These are phyloP conservation scores for Alsophila aescularia DNA, from an alignment of 2,888 invertebrate genomes.

Conservation along the genomic window DNA sequence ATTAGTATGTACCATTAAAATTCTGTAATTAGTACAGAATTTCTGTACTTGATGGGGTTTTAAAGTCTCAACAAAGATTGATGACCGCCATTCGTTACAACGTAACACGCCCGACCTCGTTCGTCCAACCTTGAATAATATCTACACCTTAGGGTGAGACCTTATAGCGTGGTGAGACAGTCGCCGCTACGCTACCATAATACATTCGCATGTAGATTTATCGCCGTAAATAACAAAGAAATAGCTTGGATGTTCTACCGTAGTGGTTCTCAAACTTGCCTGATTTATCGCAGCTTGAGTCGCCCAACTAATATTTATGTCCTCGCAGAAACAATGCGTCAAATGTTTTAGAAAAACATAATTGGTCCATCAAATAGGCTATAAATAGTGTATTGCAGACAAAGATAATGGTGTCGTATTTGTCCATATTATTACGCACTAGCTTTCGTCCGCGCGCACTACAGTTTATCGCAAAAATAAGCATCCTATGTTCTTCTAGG, in stretches of 20 bases:
- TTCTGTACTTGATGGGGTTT: constrained; percentile 15
- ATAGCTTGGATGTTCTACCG: neutral
- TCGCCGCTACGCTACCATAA: constrained; percentile 9
- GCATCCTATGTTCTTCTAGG: too few species aligned
- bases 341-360: too few species aligned
- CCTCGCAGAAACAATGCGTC: too few species aligned
- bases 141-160: constrained; percentile 32
- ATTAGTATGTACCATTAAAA: too few species aligned
- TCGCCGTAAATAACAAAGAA: constrained; percentile 1
- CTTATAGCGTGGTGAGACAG: constrained; percentile 15
- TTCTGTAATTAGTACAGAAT: too few species aligned
- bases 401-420: too few species aligned
- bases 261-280: neutral
- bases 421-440: too few species aligned
- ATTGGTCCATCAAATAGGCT: too few species aligned
- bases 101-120: constrained; percentile 48
- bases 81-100: constrained; percentile 48
- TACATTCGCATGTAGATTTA: constrained; percentile 22
- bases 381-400: too few species aligned
- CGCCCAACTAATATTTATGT: too few species aligned
- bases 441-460: too few species aligned
- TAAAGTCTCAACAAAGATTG: constrained; percentile 52
- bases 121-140: constrained; percentile 45
- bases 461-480: too few species aligned
- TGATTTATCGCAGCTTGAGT: neutral